Evolutionary conservation across 1,140 invertebrate genomes (phyloP), one percentile per base, ranked within the genome.

Genomic region (Holcopasites calliopsidis): DNA sequence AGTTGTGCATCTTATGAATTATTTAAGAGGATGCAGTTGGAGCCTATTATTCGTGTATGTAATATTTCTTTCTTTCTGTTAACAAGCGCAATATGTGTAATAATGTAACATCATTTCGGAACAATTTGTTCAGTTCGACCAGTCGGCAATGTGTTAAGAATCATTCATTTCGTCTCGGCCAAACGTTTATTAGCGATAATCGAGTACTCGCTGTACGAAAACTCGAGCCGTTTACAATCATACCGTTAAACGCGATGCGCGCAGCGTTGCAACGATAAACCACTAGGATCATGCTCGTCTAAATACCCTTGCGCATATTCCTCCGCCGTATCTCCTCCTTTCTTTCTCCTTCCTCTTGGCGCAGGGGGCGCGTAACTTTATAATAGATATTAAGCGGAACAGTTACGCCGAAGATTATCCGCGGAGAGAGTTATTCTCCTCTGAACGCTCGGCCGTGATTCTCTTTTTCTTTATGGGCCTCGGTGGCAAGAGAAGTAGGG

Each of bases 101-200:
- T n/a, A n/a, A n/a, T n/a, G n/a, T n/a, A n/a, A n/a, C n/a, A n/a
- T n/a, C n/a, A n/a, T n/a, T n/a, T n/a, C 1, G 3, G 10, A n/a
- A 21, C 13, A 1, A 4, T 18, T 1, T 11, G 2, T 18, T 8
- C 28, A n/a, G 60, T 35, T 23, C 50, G 23, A 40, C 21, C 10
- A 18, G 28, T 42, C 31, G 31, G 66, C 31, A 73, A 64, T n/a
- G 70, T 65, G 70, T 55, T 73, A 73, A 73, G 65, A 65, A 73
- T 26, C 49, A 28, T 73, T 26, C 50, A 13, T 47, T 35, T 65
- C 65, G 40, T 31, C 33, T n/a, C n/a, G 6, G 1, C 6, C n/a
- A 64, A 70, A 58, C 68, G 28, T 73, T 73, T 64, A 73, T 65
- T 65, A 65, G 13, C 60, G 58, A 64, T 65, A 54, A 55, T 73